Base-by-base conservation (phyloP, 2,888 invertebrate species). In the Callimorpha dominula region DNA sequence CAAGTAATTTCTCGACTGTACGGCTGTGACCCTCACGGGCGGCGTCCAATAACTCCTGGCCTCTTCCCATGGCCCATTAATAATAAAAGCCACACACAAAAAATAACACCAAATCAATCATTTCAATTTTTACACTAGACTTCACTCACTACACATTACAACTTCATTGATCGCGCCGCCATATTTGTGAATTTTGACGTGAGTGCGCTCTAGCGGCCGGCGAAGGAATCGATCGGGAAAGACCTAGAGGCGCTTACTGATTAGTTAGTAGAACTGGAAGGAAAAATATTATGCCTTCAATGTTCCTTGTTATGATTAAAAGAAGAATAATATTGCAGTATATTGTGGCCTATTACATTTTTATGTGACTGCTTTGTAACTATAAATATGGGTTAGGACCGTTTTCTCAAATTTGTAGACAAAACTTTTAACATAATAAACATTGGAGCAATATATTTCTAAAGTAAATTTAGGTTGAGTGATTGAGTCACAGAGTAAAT, bases 11-110 rank as follows among this genome's bases (percentile, higher is more conserved):
- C 94, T 99, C 99, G 83, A 99, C 98, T 87, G 97, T 97, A 85
- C 97, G 96, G 88, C 97, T 97, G 95, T 99, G 98, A 91, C 99
- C 99, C 96, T 97, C 98, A 89, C 99, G 97, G 85, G 99, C 98
- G 87, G 99, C 99, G 92, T 99, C 99, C 93, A 99, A 96, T 94
- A 99, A 97, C 96, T 99, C 99, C 95, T 99, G 98, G 95, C 99
- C 99, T 96, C 99, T 99, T 92, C 99, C 99, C 99, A 99, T 99
- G 92, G 92, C 94, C 95, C 94, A 94, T 94, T 89, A 92, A 91
- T 88, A 84, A 80, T 86, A 87, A 88, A 83, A 87, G 90, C 87
- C 91, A 93, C 91, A 90, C 93, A 93, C 91, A 92, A 94, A 95
- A 74, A 96, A 94, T 93, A 93, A 95, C 95, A 96, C 94, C 92